phyloP scores from a whole-genome alignment of 1,140 invertebrate species.

The Eciton burchellii region DNA sequence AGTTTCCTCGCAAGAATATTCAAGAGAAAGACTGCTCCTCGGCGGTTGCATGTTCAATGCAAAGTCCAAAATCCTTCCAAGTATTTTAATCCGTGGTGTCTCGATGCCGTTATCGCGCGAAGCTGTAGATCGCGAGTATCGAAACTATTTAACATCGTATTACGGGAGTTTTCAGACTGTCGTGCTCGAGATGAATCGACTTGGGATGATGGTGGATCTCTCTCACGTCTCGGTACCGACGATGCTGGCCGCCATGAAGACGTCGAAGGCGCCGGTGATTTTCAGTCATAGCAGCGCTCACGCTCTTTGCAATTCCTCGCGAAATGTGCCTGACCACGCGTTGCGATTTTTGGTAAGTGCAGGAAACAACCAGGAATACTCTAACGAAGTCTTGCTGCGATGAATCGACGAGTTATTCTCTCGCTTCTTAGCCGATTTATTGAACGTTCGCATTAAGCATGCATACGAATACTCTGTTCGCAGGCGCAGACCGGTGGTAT shows the following conservation, averaged over 20 bases:
- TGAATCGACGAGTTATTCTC: neutral
- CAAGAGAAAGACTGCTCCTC: neutral
- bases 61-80: neutral
- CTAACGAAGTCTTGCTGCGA: no score
- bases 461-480: constrained; percentile 57
- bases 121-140: neutral
- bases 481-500: constrained; percentile 93
- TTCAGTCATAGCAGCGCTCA: constrained; percentile 96
- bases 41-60: constrained; percentile 7
- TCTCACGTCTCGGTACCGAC: constrained; percentile 94
- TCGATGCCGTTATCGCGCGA: constrained; percentile 33
- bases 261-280: constrained; percentile 93
- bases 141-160: constrained; percentile 13
- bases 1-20: constrained; percentile 13
- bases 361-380: neutral
- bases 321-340: constrained; percentile 95
- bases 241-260: constrained; percentile 91
- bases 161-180: constrained; percentile 87
- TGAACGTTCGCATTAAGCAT: neutral
- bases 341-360: constrained; percentile 91
- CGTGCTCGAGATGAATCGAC: constrained; percentile 93
- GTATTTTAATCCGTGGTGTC: constrained; percentile 5
- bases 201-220: constrained; percentile 96
- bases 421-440: neutral
- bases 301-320: constrained; percentile 92